Conservation (phyloP, 2,113 vertebrate genomes). For the Sylvicapra grimmia region DNA sequence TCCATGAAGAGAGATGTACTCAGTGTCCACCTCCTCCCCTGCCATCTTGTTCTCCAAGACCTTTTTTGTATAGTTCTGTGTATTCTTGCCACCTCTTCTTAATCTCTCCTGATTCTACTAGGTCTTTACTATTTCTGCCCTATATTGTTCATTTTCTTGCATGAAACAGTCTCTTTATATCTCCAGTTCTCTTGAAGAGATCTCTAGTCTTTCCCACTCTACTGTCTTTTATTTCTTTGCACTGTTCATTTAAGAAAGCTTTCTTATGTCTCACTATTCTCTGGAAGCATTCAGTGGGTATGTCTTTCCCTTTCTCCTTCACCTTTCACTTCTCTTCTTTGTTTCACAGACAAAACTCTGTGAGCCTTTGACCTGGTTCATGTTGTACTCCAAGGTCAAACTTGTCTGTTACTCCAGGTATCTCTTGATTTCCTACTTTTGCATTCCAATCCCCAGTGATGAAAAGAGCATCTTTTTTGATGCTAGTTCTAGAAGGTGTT, state of each 20-base stretch:
- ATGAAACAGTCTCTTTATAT: neutral
- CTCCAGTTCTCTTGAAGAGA: neutral
- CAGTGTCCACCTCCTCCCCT: neutral
- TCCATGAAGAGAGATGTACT: neutral
- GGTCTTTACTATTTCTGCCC: neutral
- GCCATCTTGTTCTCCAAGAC: neutral
- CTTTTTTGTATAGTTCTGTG: neutral
- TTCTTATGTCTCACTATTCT: neutral
- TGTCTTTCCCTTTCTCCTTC: neutral
- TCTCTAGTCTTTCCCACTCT: neutral
- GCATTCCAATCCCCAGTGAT: neutral
- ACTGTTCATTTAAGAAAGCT: neutral
- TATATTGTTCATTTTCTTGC: neutral
- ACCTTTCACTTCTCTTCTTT: neutral
- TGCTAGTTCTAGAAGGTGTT: neutral
- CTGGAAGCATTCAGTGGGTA: neutral
- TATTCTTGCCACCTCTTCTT: neutral
- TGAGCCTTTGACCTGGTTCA: neutral
- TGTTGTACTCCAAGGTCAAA: neutral
- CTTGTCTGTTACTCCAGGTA: neutral
- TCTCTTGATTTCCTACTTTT: neutral
- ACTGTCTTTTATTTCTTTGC: neutral
- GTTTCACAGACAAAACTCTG: neutral
- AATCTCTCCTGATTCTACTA: neutral
- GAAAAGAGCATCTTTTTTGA: neutral